phyloP scores from a whole-genome alignment of 1,140 invertebrate genomes.

The Pteromalus puparum region DNA sequence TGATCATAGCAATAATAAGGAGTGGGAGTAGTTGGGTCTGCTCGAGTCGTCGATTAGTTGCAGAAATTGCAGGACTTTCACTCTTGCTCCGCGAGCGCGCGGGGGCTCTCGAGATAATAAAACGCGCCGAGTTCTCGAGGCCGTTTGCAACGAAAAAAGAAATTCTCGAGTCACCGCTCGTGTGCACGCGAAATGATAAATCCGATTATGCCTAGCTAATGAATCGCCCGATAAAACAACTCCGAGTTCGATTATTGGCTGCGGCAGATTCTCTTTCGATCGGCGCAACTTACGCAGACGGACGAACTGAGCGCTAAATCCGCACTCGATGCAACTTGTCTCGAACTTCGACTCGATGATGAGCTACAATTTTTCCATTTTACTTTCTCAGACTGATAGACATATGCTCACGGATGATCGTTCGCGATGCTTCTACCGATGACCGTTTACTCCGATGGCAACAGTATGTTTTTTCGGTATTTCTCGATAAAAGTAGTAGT shows the following conservation, averaged over 20 bases:
- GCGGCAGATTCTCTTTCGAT: conserved; percentile 5
- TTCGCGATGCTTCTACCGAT: background rate
- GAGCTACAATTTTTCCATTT: conserved; percentile 36
- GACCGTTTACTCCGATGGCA: conserved; percentile 42
- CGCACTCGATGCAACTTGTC: conserved; percentile 19
- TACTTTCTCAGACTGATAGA: background rate
- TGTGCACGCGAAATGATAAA: conserved; percentile 38
- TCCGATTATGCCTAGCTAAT: conserved; percentile 42
- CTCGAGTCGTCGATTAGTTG: conserved; percentile 41
- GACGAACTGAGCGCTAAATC: conserved; percentile 22
- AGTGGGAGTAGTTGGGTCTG: conserved; percentile 30
- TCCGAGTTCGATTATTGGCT: conserved; percentile 29
- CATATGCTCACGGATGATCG: conserved; percentile 17
- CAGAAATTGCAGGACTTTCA: conserved; percentile 42
- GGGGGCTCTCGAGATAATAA: conserved; percentile 34
- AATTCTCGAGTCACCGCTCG: conserved; percentile 16
- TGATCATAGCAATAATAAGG: conserved; percentile 54
- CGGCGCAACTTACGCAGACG: background rate
- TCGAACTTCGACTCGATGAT: conserved; percentile 9
- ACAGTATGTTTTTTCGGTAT: conserved; percentile 48
- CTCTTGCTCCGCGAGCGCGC: background rate
- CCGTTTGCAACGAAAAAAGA: conserved; percentile 30
- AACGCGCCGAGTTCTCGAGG: conserved; percentile 10
- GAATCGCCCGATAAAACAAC: conserved; percentile 24
- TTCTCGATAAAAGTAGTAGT: conserved; percentile 56